A percentile compares a stretch with the other conserved stretches of the same genome.
Evolutionary conservation across 2,797 vertebrate genomes (phyloP).

Genomic region (Chiroxiphia lanceolata): DNA sequence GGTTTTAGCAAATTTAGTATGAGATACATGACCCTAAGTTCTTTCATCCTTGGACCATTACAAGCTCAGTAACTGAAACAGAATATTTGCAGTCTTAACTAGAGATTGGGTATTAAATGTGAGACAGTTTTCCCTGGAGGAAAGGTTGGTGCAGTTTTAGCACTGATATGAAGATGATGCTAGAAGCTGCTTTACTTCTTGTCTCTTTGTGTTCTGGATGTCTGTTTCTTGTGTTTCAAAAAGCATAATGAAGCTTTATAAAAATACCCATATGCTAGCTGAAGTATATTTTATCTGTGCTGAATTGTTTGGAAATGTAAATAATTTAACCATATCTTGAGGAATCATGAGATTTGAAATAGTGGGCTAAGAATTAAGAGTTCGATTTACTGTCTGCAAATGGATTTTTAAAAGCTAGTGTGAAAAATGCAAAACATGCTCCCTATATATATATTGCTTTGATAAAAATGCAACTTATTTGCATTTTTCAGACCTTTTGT

Average conservation of each 20-base stretch:
- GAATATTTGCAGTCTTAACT: background rate
- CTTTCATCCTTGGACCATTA: background rate
- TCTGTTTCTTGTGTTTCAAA: background rate
- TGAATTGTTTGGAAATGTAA: background rate
- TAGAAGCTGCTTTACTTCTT: background rate
- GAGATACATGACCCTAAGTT: background rate
- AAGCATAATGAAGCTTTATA: background rate
- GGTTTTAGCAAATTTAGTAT: background rate
- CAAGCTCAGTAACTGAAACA: background rate
- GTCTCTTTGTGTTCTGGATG: background rate
- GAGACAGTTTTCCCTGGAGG: background rate
- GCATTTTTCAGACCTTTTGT: background rate
- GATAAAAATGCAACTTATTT: background rate
- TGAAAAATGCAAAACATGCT: background rate
- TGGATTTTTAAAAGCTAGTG: background rate
- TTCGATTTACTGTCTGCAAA: background rate
- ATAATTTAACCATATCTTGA: background rate
- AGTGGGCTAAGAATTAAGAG: background rate
- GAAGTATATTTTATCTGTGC: background rate
- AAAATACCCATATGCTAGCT: background rate
- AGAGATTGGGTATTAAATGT: background rate
- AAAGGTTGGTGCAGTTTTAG: background rate
- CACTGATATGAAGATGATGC: background rate
- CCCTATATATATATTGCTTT: background rate
- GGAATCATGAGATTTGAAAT: background rate